A percentile compares a stretch with the other conserved stretches of the same genome.
These are phyloP conservation scores for Ectropis grisescens DNA, from an alignment of 1,140 invertebrate genomes.

Conservation along the genomic window DNA sequence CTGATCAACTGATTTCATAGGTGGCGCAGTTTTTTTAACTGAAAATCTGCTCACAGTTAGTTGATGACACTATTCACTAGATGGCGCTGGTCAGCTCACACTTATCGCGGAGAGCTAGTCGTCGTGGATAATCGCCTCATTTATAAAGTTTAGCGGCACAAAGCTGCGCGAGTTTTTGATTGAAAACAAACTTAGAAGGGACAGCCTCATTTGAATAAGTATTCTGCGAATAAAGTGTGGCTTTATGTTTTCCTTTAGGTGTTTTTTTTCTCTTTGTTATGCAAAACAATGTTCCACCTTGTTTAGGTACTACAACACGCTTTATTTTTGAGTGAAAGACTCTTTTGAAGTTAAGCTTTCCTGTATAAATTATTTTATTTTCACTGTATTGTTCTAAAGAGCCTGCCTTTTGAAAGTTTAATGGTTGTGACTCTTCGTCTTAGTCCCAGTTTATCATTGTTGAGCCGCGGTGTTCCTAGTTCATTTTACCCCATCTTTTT, in stretches of 20 bases:
- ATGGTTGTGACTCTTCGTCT: constrained; percentile 37
- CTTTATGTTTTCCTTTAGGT: constrained; percentile 70
- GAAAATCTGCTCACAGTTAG: too few species aligned
- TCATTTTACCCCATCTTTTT: too few species aligned
- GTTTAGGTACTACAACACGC: constrained; percentile 67
- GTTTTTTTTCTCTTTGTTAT: constrained; percentile 68
- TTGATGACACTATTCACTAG: too few species aligned
- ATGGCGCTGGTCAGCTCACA: constrained; percentile 25
- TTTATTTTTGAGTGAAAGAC: constrained; percentile 69
- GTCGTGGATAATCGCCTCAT: constrained; percentile 63
- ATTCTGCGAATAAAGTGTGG: constrained; percentile 69
- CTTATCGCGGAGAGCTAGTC: constrained; percentile 35
- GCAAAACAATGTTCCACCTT: constrained; percentile 69
- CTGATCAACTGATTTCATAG: too few species aligned
- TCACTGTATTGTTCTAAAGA: constrained; percentile 61
- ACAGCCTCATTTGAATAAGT: constrained; percentile 70
- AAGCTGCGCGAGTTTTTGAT: constrained; percentile 66
- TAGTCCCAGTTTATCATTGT: constrained; percentile 43
- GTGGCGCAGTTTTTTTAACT: too few species aligned
- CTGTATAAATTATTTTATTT: constrained; percentile 69
- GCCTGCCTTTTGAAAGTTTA: constrained; percentile 55
- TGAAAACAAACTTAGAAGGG: constrained; percentile 70
- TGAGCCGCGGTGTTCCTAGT: constrained; percentile 1
- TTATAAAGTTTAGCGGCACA: constrained; percentile 67
- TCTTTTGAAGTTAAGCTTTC: constrained; percentile 68